A percentile compares a stretch with the other conserved stretches of the same genome.
Conservation (phyloP, 2,797 vertebrate species). For the Agapornis canus region DNA sequence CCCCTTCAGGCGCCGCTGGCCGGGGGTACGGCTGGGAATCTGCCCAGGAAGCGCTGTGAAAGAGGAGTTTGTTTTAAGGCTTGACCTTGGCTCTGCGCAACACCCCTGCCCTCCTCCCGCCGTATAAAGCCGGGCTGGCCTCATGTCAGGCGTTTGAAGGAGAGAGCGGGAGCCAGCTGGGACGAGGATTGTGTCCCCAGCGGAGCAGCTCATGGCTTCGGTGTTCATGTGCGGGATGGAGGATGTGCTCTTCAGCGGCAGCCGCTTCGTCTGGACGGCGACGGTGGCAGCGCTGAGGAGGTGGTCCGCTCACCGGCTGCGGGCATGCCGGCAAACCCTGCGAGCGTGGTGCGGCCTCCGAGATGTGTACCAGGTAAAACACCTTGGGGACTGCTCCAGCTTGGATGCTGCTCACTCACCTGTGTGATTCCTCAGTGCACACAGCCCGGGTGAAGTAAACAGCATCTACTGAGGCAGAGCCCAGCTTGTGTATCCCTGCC, state of each 20-base stretch:
- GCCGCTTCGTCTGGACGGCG: conserved; percentile 90
- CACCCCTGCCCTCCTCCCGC: conserved; percentile 2
- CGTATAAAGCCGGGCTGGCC: conserved; percentile 18
- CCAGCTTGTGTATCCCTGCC: accelerated
- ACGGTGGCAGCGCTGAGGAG: conserved; percentile 86
- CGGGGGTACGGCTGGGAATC: conserved; percentile 82
- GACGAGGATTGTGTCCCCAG: not conserved
- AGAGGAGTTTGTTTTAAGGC: conserved; percentile 77
- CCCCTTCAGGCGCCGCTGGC: conserved; percentile 68
- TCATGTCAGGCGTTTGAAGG: not conserved
- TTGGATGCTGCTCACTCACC: not conserved
- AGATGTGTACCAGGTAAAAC: conserved; percentile 92
- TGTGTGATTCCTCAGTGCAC: not conserved
- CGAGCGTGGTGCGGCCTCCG: conserved; percentile 88
- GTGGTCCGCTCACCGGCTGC: conserved; percentile 85
- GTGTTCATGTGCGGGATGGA: conserved; percentile 88
- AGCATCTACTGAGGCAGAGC: not conserved
- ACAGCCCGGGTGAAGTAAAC: accelerated
- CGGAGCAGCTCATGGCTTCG: conserved; percentile 81
- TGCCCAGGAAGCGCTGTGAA: conserved; percentile 80
- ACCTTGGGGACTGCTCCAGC: accelerated
- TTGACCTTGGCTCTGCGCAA: conserved; percentile 65
- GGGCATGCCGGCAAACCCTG: conserved; percentile 88
- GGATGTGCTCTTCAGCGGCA: conserved; percentile 87
- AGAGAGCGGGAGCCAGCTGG: not conserved